phyloP scores from a whole-genome alignment of 2,113 vertebrate species.

The Onychostoma macrolepis region DNA sequence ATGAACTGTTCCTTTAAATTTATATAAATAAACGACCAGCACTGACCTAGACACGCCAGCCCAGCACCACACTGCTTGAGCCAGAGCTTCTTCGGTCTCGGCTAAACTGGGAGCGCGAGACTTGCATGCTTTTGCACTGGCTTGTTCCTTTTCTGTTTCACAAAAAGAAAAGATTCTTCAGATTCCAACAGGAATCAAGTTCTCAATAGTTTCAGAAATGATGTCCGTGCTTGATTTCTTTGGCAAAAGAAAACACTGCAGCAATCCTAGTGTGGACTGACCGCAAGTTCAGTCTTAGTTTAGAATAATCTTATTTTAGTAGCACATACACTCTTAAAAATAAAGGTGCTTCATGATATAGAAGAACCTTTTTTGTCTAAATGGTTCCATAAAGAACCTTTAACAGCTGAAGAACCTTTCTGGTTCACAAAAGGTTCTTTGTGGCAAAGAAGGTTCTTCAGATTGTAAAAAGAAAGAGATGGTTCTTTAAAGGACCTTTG shows the following conservation, averaged over 20 bases:
- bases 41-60: slow-evolving; percentile 85
- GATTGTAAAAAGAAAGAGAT: too few relatives aligned
- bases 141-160: slow-evolving; percentile 67
- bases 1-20: neutral
- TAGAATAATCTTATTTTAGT: too few relatives aligned
- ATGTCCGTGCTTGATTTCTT: slow-evolving; percentile 14
- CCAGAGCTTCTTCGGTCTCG: slow-evolving; percentile 84
- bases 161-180: slow-evolving; percentile 23
- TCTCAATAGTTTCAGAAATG: neutral
- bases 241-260: neutral
- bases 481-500: too few relatives aligned
- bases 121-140: slow-evolving; percentile 12
- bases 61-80: slow-evolving; percentile 88
- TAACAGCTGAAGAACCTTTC: too few relatives aligned
- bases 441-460: too few relatives aligned
- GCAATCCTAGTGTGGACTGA: neutral
- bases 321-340: too few relatives aligned
- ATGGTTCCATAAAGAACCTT: too few relatives aligned
- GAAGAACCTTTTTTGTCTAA: too few relatives aligned
- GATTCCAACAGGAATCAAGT: neutral
- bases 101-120: slow-evolving; percentile 73
- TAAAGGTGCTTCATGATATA: too few relatives aligned
- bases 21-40: too few relatives aligned
- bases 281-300: neutral
- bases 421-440: too few relatives aligned